A percentile compares a stretch with the other conserved stretches of the same genome.
phyloP scores from a whole-genome alignment of 2,113 vertebrate genomes.

The Cynocephalus volans region DNA sequence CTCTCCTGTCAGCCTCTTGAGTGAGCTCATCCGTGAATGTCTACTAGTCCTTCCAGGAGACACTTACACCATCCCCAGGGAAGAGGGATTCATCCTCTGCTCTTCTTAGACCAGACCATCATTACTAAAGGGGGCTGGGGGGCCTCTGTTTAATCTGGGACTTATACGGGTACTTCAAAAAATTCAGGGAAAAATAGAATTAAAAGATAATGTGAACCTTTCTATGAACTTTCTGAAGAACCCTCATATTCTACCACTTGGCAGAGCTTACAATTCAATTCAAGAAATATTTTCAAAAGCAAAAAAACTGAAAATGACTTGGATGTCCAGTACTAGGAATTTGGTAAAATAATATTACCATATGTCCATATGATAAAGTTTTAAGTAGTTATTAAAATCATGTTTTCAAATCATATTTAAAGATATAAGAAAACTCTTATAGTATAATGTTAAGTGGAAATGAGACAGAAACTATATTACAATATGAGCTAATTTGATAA shows the following conservation, averaged over 20 bases:
- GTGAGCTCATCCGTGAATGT: background rate
- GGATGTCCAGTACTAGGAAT: background rate
- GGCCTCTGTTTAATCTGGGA: background rate
- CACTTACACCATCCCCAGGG: background rate
- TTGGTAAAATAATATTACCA: background rate
- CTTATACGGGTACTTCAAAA: background rate
- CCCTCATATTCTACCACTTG: background rate
- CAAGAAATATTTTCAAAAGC: conserved; percentile 48
- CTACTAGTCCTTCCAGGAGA: background rate
- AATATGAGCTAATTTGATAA: background rate
- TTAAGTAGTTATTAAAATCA: background rate
- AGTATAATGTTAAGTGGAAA: background rate
- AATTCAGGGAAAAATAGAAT: no score
- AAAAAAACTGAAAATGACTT: background rate
- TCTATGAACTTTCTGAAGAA: no score
- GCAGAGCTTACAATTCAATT: background rate
- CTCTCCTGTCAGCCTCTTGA: background rate
- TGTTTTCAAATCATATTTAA: conserved; percentile 55
- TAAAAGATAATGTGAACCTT: no score
- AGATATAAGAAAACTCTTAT: background rate
- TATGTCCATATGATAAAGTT: background rate
- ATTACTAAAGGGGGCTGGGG: fast-evolving
- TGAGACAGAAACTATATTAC: background rate
- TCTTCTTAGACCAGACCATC: background rate
- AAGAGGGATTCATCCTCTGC: background rate